A percentile compares a stretch with the other conserved stretches of the same genome.
These are phyloP conservation scores for Astur gentilis DNA, from an alignment of 2,113 vertebrate genomes.

Conservation along the genomic window DNA sequence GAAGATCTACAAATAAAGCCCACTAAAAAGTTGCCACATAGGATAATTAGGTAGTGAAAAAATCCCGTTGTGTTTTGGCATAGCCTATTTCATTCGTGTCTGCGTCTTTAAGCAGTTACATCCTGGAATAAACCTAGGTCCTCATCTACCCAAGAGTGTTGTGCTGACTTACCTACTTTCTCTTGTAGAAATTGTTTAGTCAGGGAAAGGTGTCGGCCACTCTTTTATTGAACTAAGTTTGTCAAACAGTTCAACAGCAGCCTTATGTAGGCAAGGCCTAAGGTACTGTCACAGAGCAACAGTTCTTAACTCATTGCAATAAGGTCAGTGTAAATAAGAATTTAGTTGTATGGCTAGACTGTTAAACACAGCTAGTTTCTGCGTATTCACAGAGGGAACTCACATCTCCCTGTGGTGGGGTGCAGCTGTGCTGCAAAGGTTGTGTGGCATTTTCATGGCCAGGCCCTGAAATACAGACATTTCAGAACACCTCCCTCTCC, in stretches of 20 bases:
- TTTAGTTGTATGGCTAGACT: background rate
- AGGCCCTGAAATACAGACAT: background rate
- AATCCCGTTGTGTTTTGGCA: background rate
- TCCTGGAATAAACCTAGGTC: background rate
- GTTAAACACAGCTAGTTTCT: background rate
- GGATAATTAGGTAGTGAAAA: background rate
- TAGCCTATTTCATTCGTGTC: background rate
- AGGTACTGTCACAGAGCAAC: background rate
- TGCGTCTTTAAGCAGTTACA: background rate
- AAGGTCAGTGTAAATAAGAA: background rate
- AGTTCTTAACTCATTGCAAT: background rate
- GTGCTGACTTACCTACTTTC: background rate
- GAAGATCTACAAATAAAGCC: background rate
- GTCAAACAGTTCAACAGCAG: background rate
- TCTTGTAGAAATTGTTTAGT: background rate
- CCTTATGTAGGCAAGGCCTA: background rate
- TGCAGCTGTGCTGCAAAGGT: background rate
- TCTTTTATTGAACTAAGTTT: background rate
- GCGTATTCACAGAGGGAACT: background rate
- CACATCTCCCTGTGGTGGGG: background rate
- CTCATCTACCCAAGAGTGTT: background rate
- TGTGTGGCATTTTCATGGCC: background rate
- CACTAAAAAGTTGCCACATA: background rate
- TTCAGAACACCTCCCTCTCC: background rate
- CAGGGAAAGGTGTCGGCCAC: background rate